Base-by-base conservation (phyloP, 1,140 invertebrate genomes). In the Triops longicaudatus region DNA sequence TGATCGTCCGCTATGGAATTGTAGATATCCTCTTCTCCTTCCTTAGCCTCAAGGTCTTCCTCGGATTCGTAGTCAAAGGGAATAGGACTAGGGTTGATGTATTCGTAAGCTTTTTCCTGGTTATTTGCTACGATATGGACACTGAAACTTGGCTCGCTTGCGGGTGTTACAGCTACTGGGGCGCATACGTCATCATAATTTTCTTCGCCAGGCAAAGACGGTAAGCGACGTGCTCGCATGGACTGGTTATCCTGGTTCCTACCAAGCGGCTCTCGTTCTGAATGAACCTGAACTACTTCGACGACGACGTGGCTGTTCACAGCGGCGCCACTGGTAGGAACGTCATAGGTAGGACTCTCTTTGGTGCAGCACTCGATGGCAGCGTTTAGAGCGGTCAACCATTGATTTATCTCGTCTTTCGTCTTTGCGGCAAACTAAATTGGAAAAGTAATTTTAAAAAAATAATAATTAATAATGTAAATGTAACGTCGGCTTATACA, bases 121-220 rank as follows among this genome's bases (percentile, higher is more conserved):
- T 63, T 63, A 14, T 22, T 37, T 7, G 31, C 31, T 37, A 37
- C 17, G 50, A 63, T 63, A 63, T 63, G 50, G 50, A 63, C 50
- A 9, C 50, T 63, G 50, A 63, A 63, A 63, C 50, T n/a, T 22
- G 50, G 50, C 50, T 63, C 50, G 22, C 22, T 63, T 10, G n/a
- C 22, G 4, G 6, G 50, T n/a, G 14, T 63, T 22, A 63, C 50
- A 63, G 50, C 17, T 6, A 63, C 22, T 6, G 50, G 50, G 17
- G 50, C 17, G 50, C 50, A 17, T 63, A 63, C 50, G 50, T 63
- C 50, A 63, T 63, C 50, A 63, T 63, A 63, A 63, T 17, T 63
- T 17, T 63, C 50, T 63, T 63, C 50, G 50, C 50, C 50, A 22
- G 50, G 50, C 22, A 63, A 63, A n/a, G 50, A 63, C 14, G 50